Evolutionary conservation across 1,140 invertebrate species (phyloP).

Genomic region (Pomacea maculata): DNA sequence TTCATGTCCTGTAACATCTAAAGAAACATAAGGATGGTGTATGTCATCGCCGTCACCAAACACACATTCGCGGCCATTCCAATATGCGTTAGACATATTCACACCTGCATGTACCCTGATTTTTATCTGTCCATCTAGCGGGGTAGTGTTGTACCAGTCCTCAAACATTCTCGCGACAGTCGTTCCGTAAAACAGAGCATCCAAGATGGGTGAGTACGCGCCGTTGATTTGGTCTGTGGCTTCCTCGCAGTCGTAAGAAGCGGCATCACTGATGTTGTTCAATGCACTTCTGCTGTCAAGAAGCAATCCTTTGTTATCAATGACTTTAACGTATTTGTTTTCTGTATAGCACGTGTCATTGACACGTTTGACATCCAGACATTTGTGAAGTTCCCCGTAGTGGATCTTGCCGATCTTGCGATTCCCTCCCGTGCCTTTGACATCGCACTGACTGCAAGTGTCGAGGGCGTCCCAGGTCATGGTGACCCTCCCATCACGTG

Average conservation of each 20-base stretch:
- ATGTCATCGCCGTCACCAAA: too few species aligned
- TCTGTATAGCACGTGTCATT: slow-evolving; percentile 33
- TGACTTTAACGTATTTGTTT: slow-evolving; percentile 40
- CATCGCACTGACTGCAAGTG: slow-evolving; percentile 22
- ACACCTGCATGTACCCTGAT: slow-evolving; percentile 41
- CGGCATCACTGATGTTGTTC: slow-evolving; percentile 21
- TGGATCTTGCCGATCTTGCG: slow-evolving; percentile 35
- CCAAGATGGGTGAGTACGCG: slow-evolving; percentile 39
- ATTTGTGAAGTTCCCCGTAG: slow-evolving; percentile 33
- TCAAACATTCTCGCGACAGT: slow-evolving; percentile 41
- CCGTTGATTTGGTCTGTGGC: slow-evolving; percentile 41
- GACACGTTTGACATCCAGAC: slow-evolving; percentile 22
- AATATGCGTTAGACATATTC: slow-evolving; percentile 34
- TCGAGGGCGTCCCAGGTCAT: slow-evolving; percentile 29
- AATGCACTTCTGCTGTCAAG: neutral
- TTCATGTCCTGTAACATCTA: slow-evolving; percentile 47
- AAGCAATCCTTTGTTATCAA: slow-evolving; percentile 28
- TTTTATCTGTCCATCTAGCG: slow-evolving; percentile 28
- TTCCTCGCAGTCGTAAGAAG: slow-evolving; percentile 27
- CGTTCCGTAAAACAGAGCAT: slow-evolving; percentile 44
- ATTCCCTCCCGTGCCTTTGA: slow-evolving; percentile 38
- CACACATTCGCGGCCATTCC: slow-evolving; percentile 35
- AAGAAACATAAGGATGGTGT: slow-evolving; percentile 30
- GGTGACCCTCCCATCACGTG: slow-evolving; percentile 24
- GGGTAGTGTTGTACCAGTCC: slow-evolving; percentile 31